These are phyloP conservation scores for Leucopsar rothschildi DNA, from an alignment of 2,113 vertebrate genomes.

Conservation along the genomic window DNA sequence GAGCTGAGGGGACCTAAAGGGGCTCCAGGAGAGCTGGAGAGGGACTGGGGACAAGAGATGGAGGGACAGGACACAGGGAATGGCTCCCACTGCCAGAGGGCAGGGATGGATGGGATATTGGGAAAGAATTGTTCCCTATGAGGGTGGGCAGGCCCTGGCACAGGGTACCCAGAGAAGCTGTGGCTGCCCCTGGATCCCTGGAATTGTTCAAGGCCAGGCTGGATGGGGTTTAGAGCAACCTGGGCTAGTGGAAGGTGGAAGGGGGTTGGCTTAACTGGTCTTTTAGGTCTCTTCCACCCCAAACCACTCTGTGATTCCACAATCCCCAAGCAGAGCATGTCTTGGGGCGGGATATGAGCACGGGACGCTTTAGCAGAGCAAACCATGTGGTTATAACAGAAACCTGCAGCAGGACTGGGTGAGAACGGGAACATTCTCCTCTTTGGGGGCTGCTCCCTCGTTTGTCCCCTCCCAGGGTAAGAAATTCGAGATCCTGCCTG, in stretches of 20 bases:
- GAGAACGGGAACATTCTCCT: fast-evolving
- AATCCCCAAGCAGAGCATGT: neutral
- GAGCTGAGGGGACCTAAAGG: neutral
- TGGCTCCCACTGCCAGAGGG: neutral
- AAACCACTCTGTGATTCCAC: neutral
- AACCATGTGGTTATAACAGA: fast-evolving
- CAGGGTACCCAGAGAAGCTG: fast-evolving
- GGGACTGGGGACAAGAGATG: neutral
- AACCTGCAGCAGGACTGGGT: fast-evolving
- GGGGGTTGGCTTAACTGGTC: fast-evolving
- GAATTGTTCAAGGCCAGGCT: fast-evolving
- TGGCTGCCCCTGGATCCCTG: neutral
- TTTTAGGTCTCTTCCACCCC: neutral
- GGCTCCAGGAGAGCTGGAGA: neutral
- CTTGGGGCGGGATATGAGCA: fast-evolving
- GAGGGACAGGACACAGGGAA: neutral
- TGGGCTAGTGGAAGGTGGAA: neutral
- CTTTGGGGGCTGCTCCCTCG: fast-evolving
- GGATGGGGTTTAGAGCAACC: fast-evolving
- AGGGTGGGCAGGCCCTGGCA: fast-evolving
- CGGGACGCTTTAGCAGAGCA: fast-evolving
- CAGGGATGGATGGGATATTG: fast-evolving
- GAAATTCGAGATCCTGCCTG: slow-evolving; percentile 96
- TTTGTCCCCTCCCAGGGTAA: slow-evolving; percentile 80
- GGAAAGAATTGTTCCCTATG: fast-evolving